Conservation (phyloP, 2,888 invertebrate species). For the Odontothrips loti region DNA sequence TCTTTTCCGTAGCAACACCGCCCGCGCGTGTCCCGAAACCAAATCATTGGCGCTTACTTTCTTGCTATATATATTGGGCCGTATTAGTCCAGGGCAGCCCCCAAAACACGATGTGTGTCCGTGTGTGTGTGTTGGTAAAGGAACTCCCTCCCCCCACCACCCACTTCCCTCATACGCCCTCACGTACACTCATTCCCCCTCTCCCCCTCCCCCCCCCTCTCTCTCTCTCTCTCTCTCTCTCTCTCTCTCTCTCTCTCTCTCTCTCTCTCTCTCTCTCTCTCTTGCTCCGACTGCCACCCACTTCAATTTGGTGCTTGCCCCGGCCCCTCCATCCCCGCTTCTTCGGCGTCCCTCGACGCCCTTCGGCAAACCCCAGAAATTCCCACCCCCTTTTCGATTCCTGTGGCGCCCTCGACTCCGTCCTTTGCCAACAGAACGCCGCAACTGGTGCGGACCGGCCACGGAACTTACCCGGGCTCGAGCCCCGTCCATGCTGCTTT, state of each 20-base stretch:
- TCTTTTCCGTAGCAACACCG: too few species aligned
- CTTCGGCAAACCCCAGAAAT: constrained; percentile 22
- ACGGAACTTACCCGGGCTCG: background rate
- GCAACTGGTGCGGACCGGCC: too few species aligned
- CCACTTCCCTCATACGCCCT: too few species aligned
- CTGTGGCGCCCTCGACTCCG: background rate
- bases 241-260: background rate
- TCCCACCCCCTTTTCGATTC: constrained; percentile 14
- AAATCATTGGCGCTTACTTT: too few species aligned
- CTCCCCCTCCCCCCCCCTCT: background rate
- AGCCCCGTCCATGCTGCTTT: background rate
- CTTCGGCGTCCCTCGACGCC: background rate
- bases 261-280: background rate
- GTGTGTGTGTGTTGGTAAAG: too few species aligned
- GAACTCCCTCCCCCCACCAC: too few species aligned
- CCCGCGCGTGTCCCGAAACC: too few species aligned
- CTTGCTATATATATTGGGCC: too few species aligned
- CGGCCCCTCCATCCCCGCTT: background rate
- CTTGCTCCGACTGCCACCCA: constrained; percentile 9
- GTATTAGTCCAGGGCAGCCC: too few species aligned
- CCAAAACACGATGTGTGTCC: too few species aligned
- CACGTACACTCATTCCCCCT: background rate
- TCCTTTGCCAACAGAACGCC: too few species aligned
- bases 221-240: background rate
- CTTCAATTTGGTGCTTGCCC: constrained; percentile 22